These are phyloP conservation scores for Drosophila nigromelanica DNA, from an alignment of 1,140 invertebrate genomes.

Conservation along the genomic window DNA sequence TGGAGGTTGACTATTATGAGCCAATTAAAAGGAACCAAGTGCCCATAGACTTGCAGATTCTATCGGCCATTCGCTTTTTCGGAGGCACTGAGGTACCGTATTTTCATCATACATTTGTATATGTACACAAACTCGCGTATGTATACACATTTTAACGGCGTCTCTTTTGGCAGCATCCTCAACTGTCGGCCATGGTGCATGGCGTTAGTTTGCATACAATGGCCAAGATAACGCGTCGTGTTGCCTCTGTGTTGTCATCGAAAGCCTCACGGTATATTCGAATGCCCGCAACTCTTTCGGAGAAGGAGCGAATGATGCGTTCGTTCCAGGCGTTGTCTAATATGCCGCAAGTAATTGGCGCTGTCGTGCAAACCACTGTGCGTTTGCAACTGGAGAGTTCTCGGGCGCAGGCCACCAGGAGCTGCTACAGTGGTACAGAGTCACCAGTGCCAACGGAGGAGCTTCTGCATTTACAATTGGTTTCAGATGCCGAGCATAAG, in stretches of 20 bases:
- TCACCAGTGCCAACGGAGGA: slow-evolving; percentile 38
- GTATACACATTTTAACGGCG: not conserved
- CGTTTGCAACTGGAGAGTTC: slow-evolving; percentile 30
- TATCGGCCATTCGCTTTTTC: slow-evolving; percentile 66
- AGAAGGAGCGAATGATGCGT: slow-evolving; percentile 70
- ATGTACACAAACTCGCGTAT: not conserved
- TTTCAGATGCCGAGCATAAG: slow-evolving; percentile 67
- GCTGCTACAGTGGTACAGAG: not conserved
- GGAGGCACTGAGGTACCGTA: slow-evolving; percentile 69
- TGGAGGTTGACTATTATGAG: slow-evolving; percentile 66
- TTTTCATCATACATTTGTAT: too few species aligned
- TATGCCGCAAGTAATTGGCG: slow-evolving; percentile 76
- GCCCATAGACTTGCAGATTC: slow-evolving; percentile 69
- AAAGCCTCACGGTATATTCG: slow-evolving; percentile 73
- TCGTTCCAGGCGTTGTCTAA: slow-evolving; percentile 65
- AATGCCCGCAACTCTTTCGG: slow-evolving; percentile 72
- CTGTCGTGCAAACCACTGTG: slow-evolving; percentile 57
- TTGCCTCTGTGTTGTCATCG: slow-evolving; percentile 65
- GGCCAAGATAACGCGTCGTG: slow-evolving; percentile 67
- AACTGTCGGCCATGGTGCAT: slow-evolving; percentile 62
- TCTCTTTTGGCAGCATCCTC: slow-evolving; percentile 49
- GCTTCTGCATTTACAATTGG: slow-evolving; percentile 60
- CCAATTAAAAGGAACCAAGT: slow-evolving; percentile 66
- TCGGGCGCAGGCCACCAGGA: slow-evolving; percentile 6
- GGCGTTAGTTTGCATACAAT: slow-evolving; percentile 63